Evolutionary conservation across 1,140 invertebrate genomes (phyloP), one percentile per base, ranked within the genome.

Genomic region (Antheraea mylitta): DNA sequence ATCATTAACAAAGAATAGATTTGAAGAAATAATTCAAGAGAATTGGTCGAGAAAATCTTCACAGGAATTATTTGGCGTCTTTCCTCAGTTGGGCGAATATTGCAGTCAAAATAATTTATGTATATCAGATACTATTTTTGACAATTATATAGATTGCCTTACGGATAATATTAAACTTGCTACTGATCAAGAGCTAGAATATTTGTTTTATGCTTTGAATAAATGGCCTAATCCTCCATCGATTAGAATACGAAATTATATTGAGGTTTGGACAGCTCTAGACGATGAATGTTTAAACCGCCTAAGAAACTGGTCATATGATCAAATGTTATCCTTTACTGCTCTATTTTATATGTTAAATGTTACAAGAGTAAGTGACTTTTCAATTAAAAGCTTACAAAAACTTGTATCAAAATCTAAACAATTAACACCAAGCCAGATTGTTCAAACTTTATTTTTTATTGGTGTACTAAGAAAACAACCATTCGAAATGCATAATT

Each of bases 371-470:
- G 69, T 69, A 37, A 87, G 84, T 69, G 80, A 93, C 60, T 95
- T 86, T 80, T 81, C 87, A 61, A 84, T 74, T 67, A 83, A 89
- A 71, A 74, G 87, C n/a, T 61, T 95, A 16, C 91, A 92, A 70
- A 93, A 91, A 83, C 19, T 94, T 7, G 72, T 85, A 7, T 74
- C 70, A 8, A 95, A 93, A 85, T 77, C 89, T 37, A 77, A 91
- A 22, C 82, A 83, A 67, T 72, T 95, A 37, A 91, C 82, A 9
- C 86, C 92, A 64, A 76, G 85, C 37, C 85, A 95, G 69, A 71
- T 95, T 62, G 81, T 95, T 0, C 92, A 94, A 71, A 85, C 91
- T 37, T 82, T 94, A 69, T 95, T 94, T 80, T 90, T 91, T 75
- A 74, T 94, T 61, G 94, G 93, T 69, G 58, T 93, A 3, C 77